Conservation (phyloP, 2,888 invertebrate genomes). For the Portevinia maculata region DNA sequence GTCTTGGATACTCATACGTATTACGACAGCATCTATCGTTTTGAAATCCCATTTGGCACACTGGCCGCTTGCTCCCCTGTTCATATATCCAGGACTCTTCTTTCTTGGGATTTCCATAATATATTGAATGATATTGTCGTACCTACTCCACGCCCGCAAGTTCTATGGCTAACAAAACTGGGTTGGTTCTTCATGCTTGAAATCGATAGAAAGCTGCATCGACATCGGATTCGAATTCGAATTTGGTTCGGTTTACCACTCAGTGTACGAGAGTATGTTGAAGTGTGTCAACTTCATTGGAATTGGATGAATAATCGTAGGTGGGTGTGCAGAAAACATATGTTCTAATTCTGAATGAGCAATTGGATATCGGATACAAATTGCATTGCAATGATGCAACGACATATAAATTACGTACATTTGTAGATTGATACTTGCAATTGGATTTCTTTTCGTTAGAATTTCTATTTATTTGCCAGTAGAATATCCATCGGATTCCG, state of each 20-base stretch:
- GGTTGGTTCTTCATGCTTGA: constrained; percentile 40
- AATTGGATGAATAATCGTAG: not conserved
- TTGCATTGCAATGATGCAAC: constrained; percentile 61
- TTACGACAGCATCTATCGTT: constrained; percentile 4
- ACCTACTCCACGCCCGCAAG: constrained; percentile 1
- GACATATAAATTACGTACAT: constrained; percentile 15
- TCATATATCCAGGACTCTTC: not conserved
- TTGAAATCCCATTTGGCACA: constrained; percentile 8
- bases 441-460: constrained; percentile 48
- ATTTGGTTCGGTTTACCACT: not conserved
- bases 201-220: constrained; percentile 60
- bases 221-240: constrained; percentile 11
- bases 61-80: not conserved
- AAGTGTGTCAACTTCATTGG: constrained; percentile 32
- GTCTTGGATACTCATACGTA: constrained; percentile 9
- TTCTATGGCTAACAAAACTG: constrained; percentile 34
- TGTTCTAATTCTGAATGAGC: constrained; percentile 73
- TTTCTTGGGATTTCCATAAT: constrained; percentile 16
- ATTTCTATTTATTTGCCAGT: constrained; percentile 44
- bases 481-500: constrained; percentile 5
- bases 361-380: constrained; percentile 64
- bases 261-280: not conserved
- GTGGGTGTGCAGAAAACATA: constrained; percentile 54
- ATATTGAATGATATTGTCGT: constrained; percentile 15
- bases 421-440: constrained; percentile 68